Conservation (phyloP, 2,888 invertebrate species). For the Zygogramma bicolorata region DNA sequence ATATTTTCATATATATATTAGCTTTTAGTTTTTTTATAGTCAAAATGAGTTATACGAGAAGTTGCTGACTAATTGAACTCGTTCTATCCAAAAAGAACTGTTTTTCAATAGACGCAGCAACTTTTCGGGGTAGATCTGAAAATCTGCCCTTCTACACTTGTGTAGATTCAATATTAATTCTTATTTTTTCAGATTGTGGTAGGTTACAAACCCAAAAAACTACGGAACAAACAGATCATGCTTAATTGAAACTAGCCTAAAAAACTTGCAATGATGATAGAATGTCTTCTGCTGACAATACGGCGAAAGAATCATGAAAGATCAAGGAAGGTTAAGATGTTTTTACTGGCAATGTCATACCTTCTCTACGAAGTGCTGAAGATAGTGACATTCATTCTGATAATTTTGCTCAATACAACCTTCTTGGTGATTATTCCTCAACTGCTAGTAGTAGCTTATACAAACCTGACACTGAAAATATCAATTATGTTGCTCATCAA, state of each 20-base stretch:
- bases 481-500: constrained; percentile 1
- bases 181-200: too few species aligned
- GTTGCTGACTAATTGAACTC: too few species aligned
- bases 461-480: constrained; percentile 2
- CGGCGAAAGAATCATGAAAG: not conserved
- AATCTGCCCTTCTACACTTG: too few species aligned
- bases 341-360: not conserved
- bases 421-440: constrained; percentile 14
- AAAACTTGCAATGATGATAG: constrained; percentile 16
- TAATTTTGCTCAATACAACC: not conserved
- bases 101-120: too few species aligned
- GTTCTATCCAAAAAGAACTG: too few species aligned
- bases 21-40: too few species aligned
- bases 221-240: too few species aligned
- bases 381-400: constrained; percentile 10
- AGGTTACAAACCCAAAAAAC: too few species aligned
- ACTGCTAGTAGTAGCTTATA: constrained; percentile 2
- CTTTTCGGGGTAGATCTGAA: too few species aligned
- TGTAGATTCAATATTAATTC: too few species aligned
- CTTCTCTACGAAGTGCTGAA: not conserved
- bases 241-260: not conserved
- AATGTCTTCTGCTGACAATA: constrained; percentile 8
- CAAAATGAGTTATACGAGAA: too few species aligned
- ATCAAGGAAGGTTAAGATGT: constrained; percentile 2
- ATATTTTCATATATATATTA: too few species aligned